phyloP scores from a whole-genome alignment of 2,888 invertebrate genomes.

The Protula sp. region DNA sequence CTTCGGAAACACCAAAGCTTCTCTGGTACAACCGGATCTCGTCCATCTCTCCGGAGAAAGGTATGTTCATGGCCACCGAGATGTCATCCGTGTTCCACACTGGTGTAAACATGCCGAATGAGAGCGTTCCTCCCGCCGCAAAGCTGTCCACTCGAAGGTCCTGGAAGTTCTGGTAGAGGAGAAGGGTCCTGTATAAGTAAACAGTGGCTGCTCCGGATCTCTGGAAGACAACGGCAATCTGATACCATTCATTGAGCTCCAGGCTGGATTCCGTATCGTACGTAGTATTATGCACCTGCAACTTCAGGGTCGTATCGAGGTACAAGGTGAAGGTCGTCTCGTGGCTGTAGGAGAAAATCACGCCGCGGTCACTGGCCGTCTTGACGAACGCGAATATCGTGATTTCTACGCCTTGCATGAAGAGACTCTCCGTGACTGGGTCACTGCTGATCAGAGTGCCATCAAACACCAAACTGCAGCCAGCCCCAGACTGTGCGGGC shows the following conservation, averaged over 20 bases:
- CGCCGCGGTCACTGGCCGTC: slow-evolving; percentile 15
- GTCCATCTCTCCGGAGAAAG: slow-evolving; percentile 20
- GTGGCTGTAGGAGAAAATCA: slow-evolving; percentile 19
- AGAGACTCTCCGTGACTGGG: slow-evolving; percentile 9
- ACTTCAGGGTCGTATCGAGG: slow-evolving; percentile 3
- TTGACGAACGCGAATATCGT: slow-evolving; percentile 21
- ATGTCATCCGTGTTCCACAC: background rate
- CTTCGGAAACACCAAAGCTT: slow-evolving; percentile 15
- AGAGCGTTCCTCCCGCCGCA: background rate
- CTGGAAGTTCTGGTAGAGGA: background rate
- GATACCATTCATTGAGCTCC: slow-evolving; percentile 24
- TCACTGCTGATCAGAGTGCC: slow-evolving; percentile 10
- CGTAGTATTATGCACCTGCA: background rate
- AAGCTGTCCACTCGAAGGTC: background rate
- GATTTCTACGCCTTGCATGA: slow-evolving; percentile 15
- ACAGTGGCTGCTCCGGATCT: background rate
- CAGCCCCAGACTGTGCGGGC: background rate
- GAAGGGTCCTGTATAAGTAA: slow-evolving; percentile 8
- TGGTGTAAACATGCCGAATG: background rate
- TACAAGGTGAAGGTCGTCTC: slow-evolving; percentile 10
- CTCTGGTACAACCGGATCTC: slow-evolving; percentile 26
- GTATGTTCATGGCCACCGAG: slow-evolving; percentile 1
- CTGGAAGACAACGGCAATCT: slow-evolving; percentile 22
- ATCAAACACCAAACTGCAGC: slow-evolving; percentile 4
- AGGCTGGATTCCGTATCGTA: slow-evolving; percentile 20